Percentiles rank a stretch among this genome's conserved stretches.
Conservation (phyloP, 1,140 invertebrate genomes). For the Lordiphosa clarofinis region DNA sequence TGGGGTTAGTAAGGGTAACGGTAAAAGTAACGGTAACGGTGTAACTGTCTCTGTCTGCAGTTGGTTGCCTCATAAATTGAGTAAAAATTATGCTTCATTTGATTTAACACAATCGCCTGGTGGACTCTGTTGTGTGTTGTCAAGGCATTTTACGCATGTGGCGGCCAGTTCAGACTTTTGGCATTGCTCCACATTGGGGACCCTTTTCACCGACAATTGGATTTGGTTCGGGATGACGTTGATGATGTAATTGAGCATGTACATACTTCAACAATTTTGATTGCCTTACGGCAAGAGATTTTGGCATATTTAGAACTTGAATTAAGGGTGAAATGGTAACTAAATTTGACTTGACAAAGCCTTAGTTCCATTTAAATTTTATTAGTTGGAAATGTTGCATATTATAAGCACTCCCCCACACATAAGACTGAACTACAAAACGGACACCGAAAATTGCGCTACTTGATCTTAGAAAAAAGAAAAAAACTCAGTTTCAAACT, state of each 20-base stretch:
- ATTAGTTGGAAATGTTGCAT: too few relatives aligned
- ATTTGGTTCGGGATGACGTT: constrained; percentile 36
- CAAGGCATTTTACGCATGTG: constrained; percentile 38
- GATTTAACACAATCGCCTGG: constrained; percentile 73
- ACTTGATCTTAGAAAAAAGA: too few relatives aligned
- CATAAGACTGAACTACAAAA: too few relatives aligned
- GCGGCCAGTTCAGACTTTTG: constrained; percentile 19
- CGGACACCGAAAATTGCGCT: too few relatives aligned
- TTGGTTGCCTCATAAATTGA: constrained; percentile 58
- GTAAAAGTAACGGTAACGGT: constrained; percentile 22
- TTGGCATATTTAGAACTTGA: neutral
- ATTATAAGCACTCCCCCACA: too few relatives aligned
- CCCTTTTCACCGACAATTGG: constrained; percentile 43
- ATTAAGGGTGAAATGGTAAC: too few relatives aligned
- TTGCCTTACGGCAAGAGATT: constrained; percentile 16
- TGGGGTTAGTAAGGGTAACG: constrained; percentile 17
- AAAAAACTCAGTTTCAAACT: too few relatives aligned
- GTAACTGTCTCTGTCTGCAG: constrained; percentile 16
- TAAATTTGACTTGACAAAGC: too few relatives aligned
- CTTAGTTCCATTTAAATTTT: too few relatives aligned
- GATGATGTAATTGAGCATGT: constrained; percentile 38
- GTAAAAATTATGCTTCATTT: constrained; percentile 77
- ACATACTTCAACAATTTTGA: constrained; percentile 20
- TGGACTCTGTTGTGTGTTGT: constrained; percentile 14
- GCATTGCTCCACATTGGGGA: constrained; percentile 26